Conservation (phyloP, 2,888 invertebrate genomes). For the Furcula furcula region DNA sequence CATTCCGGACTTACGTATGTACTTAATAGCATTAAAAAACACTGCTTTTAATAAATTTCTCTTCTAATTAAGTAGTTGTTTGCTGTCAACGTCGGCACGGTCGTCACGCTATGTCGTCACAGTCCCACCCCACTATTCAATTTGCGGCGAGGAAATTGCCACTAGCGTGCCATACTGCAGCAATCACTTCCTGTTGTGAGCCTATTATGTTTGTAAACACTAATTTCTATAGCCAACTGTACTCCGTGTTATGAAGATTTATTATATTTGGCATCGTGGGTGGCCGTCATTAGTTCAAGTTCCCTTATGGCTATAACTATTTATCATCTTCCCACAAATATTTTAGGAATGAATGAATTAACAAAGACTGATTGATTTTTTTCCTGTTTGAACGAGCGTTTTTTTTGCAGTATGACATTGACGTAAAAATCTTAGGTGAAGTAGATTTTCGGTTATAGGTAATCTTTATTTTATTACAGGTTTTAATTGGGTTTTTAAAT, state of each 20-base stretch:
- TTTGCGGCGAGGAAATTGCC: conserved; percentile 35
- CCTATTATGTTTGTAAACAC: conserved; percentile 1
- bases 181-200: conserved; percentile 19
- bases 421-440: too few relatives aligned
- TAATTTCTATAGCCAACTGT: not conserved
- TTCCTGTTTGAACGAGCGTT: too few relatives aligned
- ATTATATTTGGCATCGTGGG: not conserved
- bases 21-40: too few relatives aligned
- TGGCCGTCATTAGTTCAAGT: not conserved
- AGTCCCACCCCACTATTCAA: conserved; percentile 31
- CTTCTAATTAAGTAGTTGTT: conserved; percentile 16
- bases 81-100: conserved; percentile 25
- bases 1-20: too few relatives aligned
- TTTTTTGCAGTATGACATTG: too few relatives aligned
- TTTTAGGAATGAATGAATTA: not conserved
- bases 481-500: too few relatives aligned
- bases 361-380: conserved; percentile 15
- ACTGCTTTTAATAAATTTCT: conserved; percentile 19
- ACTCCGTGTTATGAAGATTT: not conserved
- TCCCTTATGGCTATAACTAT: not conserved
- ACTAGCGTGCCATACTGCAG: conserved; percentile 20
- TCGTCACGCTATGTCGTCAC: conserved; percentile 29
- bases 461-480: too few relatives aligned
- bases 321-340: not conserved
- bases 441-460: too few relatives aligned